These are phyloP conservation scores for Thaumatotibia leucotreta DNA, from an alignment of 1,140 invertebrate species.

Conservation along the genomic window DNA sequence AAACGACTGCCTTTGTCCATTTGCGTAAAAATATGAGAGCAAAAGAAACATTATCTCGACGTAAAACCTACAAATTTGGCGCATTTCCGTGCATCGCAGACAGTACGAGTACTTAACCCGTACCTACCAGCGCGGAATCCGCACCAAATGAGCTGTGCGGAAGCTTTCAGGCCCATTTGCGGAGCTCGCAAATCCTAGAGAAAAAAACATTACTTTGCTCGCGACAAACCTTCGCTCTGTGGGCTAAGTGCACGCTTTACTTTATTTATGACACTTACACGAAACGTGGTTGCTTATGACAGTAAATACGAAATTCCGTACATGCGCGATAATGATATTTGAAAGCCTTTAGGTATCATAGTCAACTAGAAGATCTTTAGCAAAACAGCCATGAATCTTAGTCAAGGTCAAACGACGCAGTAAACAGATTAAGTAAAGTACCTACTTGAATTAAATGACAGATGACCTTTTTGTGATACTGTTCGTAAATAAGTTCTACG, in stretches of 20 bases:
- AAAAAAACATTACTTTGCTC: constrained; percentile 32
- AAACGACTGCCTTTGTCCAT: too few relatives aligned
- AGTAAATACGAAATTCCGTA: not conserved
- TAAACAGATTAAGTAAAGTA: not conserved
- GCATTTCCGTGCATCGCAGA: not conserved
- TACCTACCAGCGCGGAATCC: constrained; percentile 20
- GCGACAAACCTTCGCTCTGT: constrained; percentile 20
- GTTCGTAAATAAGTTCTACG: not conserved
- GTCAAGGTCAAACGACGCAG: not conserved
- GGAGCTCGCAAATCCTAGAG: constrained; percentile 34
- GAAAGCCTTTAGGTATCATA: too few relatives aligned
- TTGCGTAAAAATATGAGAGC: too few relatives aligned
- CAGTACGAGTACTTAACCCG: not conserved
- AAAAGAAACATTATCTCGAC: not conserved
- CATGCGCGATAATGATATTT: too few relatives aligned
- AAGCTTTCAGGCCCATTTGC: constrained; percentile 46
- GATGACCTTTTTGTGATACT: not conserved
- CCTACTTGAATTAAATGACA: not conserved
- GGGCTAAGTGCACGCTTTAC: constrained; percentile 31
- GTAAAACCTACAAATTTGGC: not conserved
- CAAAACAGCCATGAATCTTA: not conserved
- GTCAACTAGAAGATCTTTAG: too few relatives aligned
- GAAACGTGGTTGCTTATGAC: not conserved
- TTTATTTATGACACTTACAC: constrained; percentile 26
- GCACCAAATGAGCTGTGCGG: constrained; percentile 36